Base-by-base conservation (phyloP, 2,113 vertebrate species). In the Phyllostomus discolor region DNA sequence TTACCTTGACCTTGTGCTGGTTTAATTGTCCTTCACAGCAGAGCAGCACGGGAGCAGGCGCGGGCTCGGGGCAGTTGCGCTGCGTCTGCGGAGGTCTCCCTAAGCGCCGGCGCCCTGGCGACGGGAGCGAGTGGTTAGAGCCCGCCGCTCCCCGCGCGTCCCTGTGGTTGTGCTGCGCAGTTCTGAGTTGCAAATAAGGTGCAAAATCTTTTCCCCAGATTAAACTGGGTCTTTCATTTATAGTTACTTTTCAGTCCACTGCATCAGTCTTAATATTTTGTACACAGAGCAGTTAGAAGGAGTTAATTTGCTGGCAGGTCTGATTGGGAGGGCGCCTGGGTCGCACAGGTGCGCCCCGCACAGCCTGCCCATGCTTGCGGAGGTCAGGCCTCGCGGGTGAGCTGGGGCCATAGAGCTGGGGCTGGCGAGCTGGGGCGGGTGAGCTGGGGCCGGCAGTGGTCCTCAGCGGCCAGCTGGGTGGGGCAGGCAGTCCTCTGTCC, bases 341-440 rank as follows among this genome's bases (percentile, higher is more conserved):
- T 22, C 1, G n/a, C 20, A 0, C 15, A 0, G 1, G 38, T 24
- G 28, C 7, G 28, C 7, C 52, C 5, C 2, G 24, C 20, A 0
- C 11, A 0, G 0, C 33, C n/a, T 17, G 38, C 4, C 5, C 5
- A 8, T 0, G 10, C 70, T 24, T n/a, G 70, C 9, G 33, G 79
- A 11, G 2, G 46, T 26, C 41, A 20, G 28, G 72, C 52, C 41
- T 0, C 8, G 43, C 43, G 43, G 43, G 43, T 5, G 43, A 43
- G 43, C 43, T 0, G 0, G 10, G 26, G 66, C 33, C 26, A n/a
- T n/a, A 7, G 43, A 43, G 43, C 43, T 0, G 0, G 10, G 26
- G 66, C 33, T 14, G 0, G 28, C 1, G 11, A 16, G 75, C 46
- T 7, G 62, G 62, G 41, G 57, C 3, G n/a, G 0, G 28, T 1